Percentiles rank a stretch among this genome's conserved stretches.
These are phyloP conservation scores for Phrynocephalus forsythii DNA, from an alignment of 2,797 vertebrate species.

Conservation along the genomic window DNA sequence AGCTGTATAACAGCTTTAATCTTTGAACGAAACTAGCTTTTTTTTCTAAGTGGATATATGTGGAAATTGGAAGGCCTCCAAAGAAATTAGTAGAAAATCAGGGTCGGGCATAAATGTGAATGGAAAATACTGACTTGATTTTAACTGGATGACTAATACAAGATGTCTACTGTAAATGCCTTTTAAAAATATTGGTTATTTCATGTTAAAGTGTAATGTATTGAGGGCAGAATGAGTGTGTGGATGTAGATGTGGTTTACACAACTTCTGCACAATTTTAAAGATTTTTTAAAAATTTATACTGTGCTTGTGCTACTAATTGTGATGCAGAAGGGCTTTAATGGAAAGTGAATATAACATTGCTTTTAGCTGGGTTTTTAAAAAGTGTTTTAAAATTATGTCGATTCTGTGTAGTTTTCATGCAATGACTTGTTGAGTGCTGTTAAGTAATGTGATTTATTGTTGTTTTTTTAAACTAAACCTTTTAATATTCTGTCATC, in stretches of 20 bases:
- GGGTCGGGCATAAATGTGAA: background rate
- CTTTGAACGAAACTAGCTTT: background rate
- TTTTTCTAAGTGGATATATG: background rate
- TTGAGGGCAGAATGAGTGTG: background rate
- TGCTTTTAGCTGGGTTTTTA: too few species aligned
- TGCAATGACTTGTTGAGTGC: too few species aligned
- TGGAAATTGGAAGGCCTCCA: background rate
- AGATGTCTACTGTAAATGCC: constrained; percentile 1
- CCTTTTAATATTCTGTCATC: too few species aligned
- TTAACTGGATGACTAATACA: constrained; percentile 20
- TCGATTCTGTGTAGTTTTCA: too few species aligned
- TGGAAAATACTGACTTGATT: constrained; percentile 17
- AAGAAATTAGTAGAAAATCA: constrained; percentile 10
- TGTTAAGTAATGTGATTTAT: too few species aligned
- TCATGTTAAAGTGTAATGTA: background rate
- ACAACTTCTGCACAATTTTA: background rate
- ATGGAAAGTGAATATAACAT: too few species aligned
- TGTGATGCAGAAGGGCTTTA: too few species aligned
- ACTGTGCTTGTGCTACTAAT: too few species aligned
- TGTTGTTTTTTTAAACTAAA: too few species aligned
- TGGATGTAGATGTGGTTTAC: constrained; percentile 39
- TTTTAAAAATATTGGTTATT: background rate
- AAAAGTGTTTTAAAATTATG: too few species aligned
- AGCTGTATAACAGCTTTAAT: background rate
- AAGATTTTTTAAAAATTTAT: too few species aligned